These are phyloP conservation scores for Thryonomys swinderianus DNA, from an alignment of 2,113 vertebrate genomes.

Conservation along the genomic window DNA sequence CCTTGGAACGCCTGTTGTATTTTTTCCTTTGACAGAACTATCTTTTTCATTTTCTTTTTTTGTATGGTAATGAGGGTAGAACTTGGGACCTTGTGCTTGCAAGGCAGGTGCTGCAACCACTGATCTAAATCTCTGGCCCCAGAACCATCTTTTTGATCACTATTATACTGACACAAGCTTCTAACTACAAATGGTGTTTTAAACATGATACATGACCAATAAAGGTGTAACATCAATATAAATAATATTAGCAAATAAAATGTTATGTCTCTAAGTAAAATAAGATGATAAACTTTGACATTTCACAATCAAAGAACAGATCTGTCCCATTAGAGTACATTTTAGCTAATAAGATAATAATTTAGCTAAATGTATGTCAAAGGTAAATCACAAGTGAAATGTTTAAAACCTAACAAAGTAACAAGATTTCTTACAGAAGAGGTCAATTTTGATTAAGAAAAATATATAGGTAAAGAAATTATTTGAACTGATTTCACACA, in stretches of 20 bases:
- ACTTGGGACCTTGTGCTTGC: too few relatives aligned
- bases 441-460: neutral
- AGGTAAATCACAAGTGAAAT: conserved; percentile 11
- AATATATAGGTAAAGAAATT: neutral
- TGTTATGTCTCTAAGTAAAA: neutral
- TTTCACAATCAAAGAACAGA: neutral
- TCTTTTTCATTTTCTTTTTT: neutral
- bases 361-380: neutral
- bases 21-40: neutral
- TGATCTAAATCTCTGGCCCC: neutral
- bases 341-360: neutral
- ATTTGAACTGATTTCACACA: neutral
- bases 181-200: neutral
- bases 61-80: too few relatives aligned
- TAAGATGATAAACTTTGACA: neutral
- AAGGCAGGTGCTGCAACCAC: too few relatives aligned
- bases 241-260: neutral
- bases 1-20: neutral
- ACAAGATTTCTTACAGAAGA: neutral
- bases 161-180: neutral
- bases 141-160: neutral
- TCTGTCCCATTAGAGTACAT: neutral
- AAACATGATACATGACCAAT: neutral
- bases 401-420: conserved; percentile 16
- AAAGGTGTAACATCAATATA: neutral